Evolutionary conservation across 2,113 vertebrate genomes (phyloP).

Genomic region (Oreotragus oreotragus): DNA sequence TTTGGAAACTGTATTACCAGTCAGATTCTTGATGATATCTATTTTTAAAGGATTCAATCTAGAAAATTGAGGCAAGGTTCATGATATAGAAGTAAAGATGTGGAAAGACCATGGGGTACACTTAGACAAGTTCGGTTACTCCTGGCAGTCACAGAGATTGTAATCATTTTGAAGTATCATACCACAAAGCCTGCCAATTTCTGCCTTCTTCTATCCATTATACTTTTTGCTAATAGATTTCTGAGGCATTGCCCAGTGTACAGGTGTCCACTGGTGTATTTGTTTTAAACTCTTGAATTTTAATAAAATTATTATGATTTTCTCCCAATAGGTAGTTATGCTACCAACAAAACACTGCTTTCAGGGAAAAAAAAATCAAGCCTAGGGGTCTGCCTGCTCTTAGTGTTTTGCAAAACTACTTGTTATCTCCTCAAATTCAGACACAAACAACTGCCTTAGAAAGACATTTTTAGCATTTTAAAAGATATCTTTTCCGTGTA

Average conservation of each 20-base stretch:
- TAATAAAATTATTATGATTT: slow-evolving; percentile 44
- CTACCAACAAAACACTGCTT: not conserved
- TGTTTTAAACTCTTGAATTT: slow-evolving; percentile 47
- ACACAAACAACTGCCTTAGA: not conserved
- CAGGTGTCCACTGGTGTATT: not conserved
- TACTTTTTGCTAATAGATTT: slow-evolving; percentile 13
- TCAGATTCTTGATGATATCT: not conserved
- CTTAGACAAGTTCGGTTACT: not conserved
- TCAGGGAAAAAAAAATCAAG: not conserved
- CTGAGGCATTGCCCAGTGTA: not conserved
- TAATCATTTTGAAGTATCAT: slow-evolving; percentile 28
- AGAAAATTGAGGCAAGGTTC: not conserved
- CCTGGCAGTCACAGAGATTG: not conserved
- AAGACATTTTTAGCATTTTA: not conserved
- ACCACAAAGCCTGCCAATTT: not conserved
- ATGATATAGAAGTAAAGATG: not conserved
- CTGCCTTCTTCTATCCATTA: not conserved
- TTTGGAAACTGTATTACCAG: not conserved
- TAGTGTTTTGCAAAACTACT: not conserved
- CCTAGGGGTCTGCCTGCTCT: not conserved
- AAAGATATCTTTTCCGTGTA: not conserved
- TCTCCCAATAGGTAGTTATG: not conserved
- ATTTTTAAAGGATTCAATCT: slow-evolving; percentile 15
- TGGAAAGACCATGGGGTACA: not conserved
- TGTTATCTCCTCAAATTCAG: not conserved